Base-by-base conservation (phyloP, 2,888 invertebrate genomes). In the Nephrocerus scutellatus region DNA sequence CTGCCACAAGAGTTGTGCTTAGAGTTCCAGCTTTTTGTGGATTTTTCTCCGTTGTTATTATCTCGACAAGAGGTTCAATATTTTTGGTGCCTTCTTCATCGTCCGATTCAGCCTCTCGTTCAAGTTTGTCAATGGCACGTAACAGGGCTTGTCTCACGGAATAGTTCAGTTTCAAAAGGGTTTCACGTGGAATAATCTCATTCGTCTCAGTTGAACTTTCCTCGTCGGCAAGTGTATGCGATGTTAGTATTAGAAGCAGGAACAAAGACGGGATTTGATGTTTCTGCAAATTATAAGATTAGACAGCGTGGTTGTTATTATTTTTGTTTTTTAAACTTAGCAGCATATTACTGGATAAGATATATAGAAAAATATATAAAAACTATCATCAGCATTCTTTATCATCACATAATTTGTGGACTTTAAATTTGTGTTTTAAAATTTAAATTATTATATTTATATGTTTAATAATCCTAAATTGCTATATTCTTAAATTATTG, bases 71-170 rank as follows among this genome's bases (percentile, higher is more conserved):
- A 24, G 66, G 66, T 3, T 56, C 58, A 1, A 56, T 59, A 8
- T 41, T 41, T 4, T 49, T 51, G 2, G 40, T 40, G 4, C 44
- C 35, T 1, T 43, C 50, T 0, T 39, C 40, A 1, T 49, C 49
- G 14, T 73, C 73, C 9, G 41, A 45, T 7, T 39, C 47, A 32
- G 71, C 74, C 46, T 76, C 79, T 47, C 77, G 75, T 65, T 87
- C 85, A 32, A 87, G 68, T 54, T 85, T 84, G 34, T 78, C 80
- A 5, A 88, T 71, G 9, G 86, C 87, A 66, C 79, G 80, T 5
- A 87, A 68, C 26, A 87, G 68, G 2, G 86, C 87, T 63, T 79
- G 77, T 12, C 86, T 72, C 21, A 88, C 75, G 46, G 80, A 82
- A 29, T 80, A 79, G 61, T 86, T 85, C 38, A 86, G 64, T 41